These are phyloP conservation scores for Tragopan temminckii DNA, from an alignment of 2,797 vertebrate species.

Conservation along the genomic window DNA sequence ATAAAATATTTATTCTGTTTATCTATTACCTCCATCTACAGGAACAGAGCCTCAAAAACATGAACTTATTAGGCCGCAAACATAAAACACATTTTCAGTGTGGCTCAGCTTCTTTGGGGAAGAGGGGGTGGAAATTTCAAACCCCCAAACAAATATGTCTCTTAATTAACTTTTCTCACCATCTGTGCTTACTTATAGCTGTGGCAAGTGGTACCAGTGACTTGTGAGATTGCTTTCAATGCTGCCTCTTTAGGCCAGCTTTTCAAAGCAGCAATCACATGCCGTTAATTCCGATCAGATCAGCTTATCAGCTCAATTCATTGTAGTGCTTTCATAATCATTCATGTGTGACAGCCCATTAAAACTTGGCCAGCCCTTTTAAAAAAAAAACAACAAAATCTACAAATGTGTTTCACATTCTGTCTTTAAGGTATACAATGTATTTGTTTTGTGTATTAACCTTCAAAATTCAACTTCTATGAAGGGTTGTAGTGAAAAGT, in stretches of 20 bases:
- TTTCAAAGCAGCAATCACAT: slow-evolving; percentile 80
- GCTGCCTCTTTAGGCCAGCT: slow-evolving; percentile 62
- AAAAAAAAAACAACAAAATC: slow-evolving; percentile 69
- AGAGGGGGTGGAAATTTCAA: slow-evolving; percentile 63
- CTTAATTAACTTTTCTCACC: slow-evolving; percentile 67
- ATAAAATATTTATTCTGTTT: slow-evolving; percentile 55
- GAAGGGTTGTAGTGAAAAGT: slow-evolving; percentile 11
- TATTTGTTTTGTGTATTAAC: slow-evolving; percentile 62
- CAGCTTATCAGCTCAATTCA: slow-evolving; percentile 82
- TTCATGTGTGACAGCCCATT: slow-evolving; percentile 87
- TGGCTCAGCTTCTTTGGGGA: slow-evolving; percentile 39
- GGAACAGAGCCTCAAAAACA: slow-evolving; percentile 47
- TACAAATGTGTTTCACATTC: slow-evolving; percentile 29
- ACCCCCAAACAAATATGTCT: slow-evolving; percentile 68
- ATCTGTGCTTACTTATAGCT: slow-evolving; percentile 73
- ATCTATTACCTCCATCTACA: slow-evolving; percentile 52
- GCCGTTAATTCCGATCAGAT: slow-evolving; percentile 85
- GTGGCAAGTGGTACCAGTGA: slow-evolving; percentile 66
- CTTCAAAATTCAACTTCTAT: slow-evolving; percentile 53
- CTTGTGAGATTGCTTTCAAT: slow-evolving; percentile 63
- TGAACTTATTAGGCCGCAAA: slow-evolving; percentile 46
- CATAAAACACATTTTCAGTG: slow-evolving; percentile 33
- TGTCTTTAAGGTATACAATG: slow-evolving; percentile 40
- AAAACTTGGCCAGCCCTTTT: slow-evolving; percentile 83
- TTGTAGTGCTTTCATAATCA: slow-evolving; percentile 85